Percentiles rank a stretch among this genome's conserved stretches.
These are phyloP conservation scores for Dipodomys ordii DNA, from an alignment of 2,113 vertebrate species.

Conservation along the genomic window DNA sequence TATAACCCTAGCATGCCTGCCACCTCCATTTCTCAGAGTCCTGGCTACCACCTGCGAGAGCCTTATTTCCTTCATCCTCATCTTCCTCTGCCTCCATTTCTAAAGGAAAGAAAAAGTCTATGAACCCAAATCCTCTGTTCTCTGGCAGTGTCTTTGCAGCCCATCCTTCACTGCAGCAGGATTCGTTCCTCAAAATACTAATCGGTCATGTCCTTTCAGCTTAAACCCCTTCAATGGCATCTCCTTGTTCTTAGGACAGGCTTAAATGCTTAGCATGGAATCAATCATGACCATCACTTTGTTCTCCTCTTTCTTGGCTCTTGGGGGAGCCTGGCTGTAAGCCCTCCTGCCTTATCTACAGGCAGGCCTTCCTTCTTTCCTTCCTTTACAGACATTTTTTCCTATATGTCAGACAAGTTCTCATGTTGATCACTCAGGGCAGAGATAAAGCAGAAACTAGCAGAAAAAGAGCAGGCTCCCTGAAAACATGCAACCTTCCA, in stretches of 20 bases:
- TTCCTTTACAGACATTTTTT: neutral
- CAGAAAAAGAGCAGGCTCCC: neutral
- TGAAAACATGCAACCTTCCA: too few relatives aligned
- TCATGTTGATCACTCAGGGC: neutral
- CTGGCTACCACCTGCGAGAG: neutral
- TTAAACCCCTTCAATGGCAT: neutral
- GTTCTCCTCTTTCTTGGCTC: neutral
- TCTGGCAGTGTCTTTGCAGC: neutral
- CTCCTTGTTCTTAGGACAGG: neutral
- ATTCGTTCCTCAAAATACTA: neutral
- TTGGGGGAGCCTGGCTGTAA: fast-evolving
- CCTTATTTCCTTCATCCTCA: neutral
- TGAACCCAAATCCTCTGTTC: neutral
- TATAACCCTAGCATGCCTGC: neutral
- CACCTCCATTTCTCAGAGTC: neutral
- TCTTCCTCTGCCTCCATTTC: neutral
- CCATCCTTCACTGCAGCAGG: neutral
- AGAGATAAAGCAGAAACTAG: neutral
- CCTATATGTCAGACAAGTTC: neutral
- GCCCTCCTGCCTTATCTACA: neutral
- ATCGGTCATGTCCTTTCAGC: neutral
- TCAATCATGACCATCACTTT: neutral
- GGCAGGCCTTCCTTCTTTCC: neutral
- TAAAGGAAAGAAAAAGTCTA: neutral
- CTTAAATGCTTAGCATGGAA: neutral